These are phyloP conservation scores for Melanotaenia pygmaea DNA, from an alignment of 2,797 vertebrate species.

Conservation along the genomic window DNA sequence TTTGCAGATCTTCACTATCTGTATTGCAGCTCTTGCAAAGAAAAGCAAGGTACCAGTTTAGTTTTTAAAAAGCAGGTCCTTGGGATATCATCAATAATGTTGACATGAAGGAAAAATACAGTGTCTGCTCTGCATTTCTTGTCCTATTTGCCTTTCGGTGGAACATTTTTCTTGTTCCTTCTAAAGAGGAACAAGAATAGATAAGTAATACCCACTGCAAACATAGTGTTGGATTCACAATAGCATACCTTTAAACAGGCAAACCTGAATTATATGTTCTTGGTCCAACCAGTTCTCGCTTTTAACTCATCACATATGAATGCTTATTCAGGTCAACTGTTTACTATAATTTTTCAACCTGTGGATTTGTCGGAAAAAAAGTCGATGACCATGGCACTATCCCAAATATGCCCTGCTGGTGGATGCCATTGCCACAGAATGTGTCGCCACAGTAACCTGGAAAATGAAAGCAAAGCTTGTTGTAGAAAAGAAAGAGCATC, in stretches of 20 bases:
- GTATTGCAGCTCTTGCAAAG: conserved; percentile 9
- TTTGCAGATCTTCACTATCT: background rate
- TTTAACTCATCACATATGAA: background rate
- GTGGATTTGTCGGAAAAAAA: background rate
- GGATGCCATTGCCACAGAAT: background rate
- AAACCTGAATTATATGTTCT: background rate
- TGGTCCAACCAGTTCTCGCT: background rate
- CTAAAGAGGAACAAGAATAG: conserved; percentile 12
- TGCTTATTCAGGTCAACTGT: background rate
- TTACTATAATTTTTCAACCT: background rate
- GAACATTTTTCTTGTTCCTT: conserved; percentile 25
- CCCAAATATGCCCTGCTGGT: no score
- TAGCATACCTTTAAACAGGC: background rate
- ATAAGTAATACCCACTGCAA: background rate
- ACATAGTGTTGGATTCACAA: background rate
- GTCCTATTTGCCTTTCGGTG: conserved; percentile 32
- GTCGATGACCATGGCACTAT: background rate
- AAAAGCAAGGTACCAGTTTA: conserved; percentile 5
- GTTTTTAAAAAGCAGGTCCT: conserved; percentile 16
- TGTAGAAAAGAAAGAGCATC: no score
- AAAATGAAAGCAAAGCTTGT: no score
- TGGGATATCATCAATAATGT: conserved; percentile 38
- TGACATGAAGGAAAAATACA: conserved; percentile 30
- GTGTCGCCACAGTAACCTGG: background rate
- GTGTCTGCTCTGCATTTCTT: conserved; percentile 45